phyloP scores from a whole-genome alignment of 2,113 vertebrate species.

The Electrona antarctica region DNA sequence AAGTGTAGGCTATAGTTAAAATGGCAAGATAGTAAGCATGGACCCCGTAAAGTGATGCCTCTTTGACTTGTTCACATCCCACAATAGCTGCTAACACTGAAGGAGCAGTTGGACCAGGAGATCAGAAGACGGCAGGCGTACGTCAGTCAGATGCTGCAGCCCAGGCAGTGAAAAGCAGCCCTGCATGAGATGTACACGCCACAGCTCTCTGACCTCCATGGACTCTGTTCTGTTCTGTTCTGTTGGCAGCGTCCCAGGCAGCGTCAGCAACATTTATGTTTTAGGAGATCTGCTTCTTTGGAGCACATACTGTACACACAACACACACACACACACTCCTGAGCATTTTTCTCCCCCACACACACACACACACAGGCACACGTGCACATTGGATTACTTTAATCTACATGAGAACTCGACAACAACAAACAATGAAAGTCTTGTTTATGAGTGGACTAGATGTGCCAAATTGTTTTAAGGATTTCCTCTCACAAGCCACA shows the following conservation, averaged over 20 bases:
- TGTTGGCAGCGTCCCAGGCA: constrained; percentile 48
- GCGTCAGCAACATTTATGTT: constrained; percentile 29
- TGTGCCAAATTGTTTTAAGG: constrained; percentile 77
- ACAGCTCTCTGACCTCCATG: not conserved
- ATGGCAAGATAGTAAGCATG: too few species aligned
- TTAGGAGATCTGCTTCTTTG: constrained; percentile 43
- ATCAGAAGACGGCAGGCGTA: constrained; percentile 55
- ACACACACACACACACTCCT: not conserved
- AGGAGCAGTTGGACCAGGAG: constrained; percentile 80
- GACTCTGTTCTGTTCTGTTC: not conserved
- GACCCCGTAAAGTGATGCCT: too few species aligned
- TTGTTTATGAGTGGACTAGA: constrained; percentile 71
- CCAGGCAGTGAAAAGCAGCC: constrained; percentile 56
- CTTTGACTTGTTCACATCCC: not conserved
- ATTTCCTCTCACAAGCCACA: constrained; percentile 63
- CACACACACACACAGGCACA: constrained; percentile 52
- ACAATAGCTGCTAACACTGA: constrained; percentile 73
- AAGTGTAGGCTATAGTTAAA: too few species aligned
- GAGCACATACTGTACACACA: not conserved
- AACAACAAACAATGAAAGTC: constrained; percentile 80
- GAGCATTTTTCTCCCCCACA: not conserved
- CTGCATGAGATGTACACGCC: constrained; percentile 23
- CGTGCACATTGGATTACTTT: constrained; percentile 67
- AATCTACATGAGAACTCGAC: constrained; percentile 72
- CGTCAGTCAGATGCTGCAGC: constrained; percentile 64